Evolutionary conservation across 2,888 invertebrate genomes (phyloP).

Genomic region (Parelbella ahira): DNA sequence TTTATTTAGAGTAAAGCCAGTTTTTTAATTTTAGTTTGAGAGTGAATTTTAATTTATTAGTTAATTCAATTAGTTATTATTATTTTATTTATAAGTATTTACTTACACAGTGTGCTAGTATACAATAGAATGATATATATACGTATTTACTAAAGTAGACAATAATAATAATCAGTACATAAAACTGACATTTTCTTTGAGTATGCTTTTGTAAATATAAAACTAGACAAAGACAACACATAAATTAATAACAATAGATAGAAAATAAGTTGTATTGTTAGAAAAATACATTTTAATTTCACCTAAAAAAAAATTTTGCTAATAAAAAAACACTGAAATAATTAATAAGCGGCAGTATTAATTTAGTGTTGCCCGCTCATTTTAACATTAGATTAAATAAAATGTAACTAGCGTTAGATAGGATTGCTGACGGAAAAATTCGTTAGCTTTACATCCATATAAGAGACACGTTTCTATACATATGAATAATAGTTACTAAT

Average conservation of each 20-base stretch:
- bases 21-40: conserved; percentile 53
- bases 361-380: no score
- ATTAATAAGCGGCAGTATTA: no score
- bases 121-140: conserved; percentile 60
- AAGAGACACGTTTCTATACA: conserved; percentile 7
- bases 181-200: conserved; percentile 66
- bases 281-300: conserved; percentile 40
- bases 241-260: conserved; percentile 2
- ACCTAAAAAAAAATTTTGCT: no score
- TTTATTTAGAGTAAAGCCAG: conserved; percentile 59
- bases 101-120: conserved; percentile 74
- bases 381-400: no score
- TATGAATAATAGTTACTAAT: conserved; percentile 22
- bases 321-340: no score
- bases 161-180: conserved; percentile 61
- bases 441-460: conserved; percentile 2
- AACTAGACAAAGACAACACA: conserved; percentile 57
- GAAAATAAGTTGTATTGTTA: conserved; percentile 44
- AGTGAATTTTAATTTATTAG: conserved; percentile 63
- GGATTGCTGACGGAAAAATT: conserved; percentile 4
- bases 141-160: conserved; percentile 57
- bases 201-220: conserved; percentile 70
- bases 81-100: conserved; percentile 44
- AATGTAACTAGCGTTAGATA: conserved; percentile 15
- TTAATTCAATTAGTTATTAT: no score